Percentiles rank a stretch among this genome's conserved stretches.
Conservation (phyloP, 2,113 vertebrate species). For the Eupsittula cactorum region DNA sequence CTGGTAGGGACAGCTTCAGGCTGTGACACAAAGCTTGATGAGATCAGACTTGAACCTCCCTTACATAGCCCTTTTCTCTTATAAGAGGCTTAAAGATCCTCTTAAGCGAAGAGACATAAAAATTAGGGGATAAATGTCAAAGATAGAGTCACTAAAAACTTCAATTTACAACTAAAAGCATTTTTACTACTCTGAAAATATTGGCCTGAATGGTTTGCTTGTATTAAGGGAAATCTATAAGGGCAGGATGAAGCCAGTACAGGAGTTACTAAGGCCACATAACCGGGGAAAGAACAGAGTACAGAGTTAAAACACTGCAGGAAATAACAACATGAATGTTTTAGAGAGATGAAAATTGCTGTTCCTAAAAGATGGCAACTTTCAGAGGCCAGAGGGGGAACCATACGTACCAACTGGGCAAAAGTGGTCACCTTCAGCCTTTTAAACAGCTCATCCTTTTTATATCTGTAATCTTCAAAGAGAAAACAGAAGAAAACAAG, state of each 20-base stretch:
- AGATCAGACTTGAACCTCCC: neutral
- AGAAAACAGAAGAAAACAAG: neutral
- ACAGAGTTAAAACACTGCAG: neutral
- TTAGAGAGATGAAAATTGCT: neutral
- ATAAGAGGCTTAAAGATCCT: neutral
- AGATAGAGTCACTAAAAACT: neutral
- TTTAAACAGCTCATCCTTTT: constrained; percentile 94
- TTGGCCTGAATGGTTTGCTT: neutral
- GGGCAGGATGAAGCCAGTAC: neutral
- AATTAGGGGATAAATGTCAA: neutral
- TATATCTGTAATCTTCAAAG: constrained; percentile 90
- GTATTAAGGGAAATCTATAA: neutral
- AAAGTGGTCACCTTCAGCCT: constrained; percentile 94
- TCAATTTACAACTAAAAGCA: neutral
- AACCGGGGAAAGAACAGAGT: neutral
- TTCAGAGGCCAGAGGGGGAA: neutral
- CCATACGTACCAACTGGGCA: constrained; percentile 88
- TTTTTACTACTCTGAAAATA: neutral
- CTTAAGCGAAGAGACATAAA: neutral
- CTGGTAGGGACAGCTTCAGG: neutral
- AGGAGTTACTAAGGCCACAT: neutral
- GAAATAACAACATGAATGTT: neutral
- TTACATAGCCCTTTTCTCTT: neutral
- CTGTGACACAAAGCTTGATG: neutral
- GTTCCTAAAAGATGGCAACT: neutral